Base-by-base conservation (phyloP, 2,888 invertebrate genomes). In the Tubulanus polymorphus region DNA sequence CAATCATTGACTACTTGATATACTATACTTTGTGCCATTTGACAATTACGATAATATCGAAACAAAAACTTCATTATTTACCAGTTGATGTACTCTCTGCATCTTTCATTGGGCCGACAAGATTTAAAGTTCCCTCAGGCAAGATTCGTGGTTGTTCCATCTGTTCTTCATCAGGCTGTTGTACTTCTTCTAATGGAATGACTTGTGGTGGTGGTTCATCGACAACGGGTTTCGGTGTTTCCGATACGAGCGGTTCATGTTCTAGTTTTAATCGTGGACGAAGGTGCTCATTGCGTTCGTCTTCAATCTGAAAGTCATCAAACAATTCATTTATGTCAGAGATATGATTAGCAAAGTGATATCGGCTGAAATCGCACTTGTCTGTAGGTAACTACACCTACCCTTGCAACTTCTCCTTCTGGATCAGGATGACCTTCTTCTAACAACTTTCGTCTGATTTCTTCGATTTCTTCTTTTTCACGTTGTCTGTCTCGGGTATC, bases 381-480 rank as follows among this genome's bases (percentile, higher is more conserved):
- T n/a, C n/a, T n/a, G n/a, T 32, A 6, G 12, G 15, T 18, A n/a
- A 10, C 6, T 37, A 6, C 32, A 41, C n/a, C 51, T 25, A 76
- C 74, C 67, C 72, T 71, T 2, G 73, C 77, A 56, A 78, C 74
- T 63, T 84, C 80, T 60, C 74, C 76, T 58, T 81, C 80, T 41
- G 82, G 77, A 64, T 83, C 81, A 3, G 79, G 79, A 65, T 82
- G 80, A 26, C 82, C 82, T 63, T 81, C 82, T 54, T 80, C 78
- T 61, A 78, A 68, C 50, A 93, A 85, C 75, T 88, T 87, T 59
- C 84, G 84, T 69, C 87, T 86, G 54, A 97, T 83, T 76, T 91
- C 90, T 64, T 88, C 89, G 61, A 95, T 83, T 81, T 95, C 93
- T 68, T 88, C 88, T 71, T 87, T 87, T 87, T 88, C 97, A 70